Evolutionary conservation across 2,113 vertebrate species (phyloP), one percentile per base, ranked within the genome.

Genomic region (Azemiops feae): DNA sequence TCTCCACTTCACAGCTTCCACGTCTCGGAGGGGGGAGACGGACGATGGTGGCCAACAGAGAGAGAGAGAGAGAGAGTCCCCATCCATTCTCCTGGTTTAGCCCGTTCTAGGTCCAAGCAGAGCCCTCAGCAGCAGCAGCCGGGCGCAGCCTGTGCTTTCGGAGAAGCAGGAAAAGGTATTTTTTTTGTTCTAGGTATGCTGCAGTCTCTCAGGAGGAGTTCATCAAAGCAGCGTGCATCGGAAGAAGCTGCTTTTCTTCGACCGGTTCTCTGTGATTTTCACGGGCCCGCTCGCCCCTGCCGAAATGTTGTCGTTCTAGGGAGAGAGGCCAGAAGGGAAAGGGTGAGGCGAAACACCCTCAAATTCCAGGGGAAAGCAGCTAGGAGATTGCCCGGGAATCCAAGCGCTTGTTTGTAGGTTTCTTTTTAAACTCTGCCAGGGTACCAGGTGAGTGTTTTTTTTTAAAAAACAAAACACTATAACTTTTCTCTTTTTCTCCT

Each of bases 221-320:
- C 97, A 98, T 98, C 98, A 99, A 98, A 99, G 98, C 95, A 99
- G 98, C 1, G 97, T 98, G 95, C 99, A 99, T 95, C 99, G 99
- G 95, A 99, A 99, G 98, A 98, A 98, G 97, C 98, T 99, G 96
- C 98, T 98, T 97, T 98, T 99, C 98, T 99, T 99, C 27, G 99
- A 99, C 93, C 98, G 98, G 87, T 98, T 99, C 97, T 99, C 99
- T 94, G 99, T 99, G 95, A 99, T 99, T 98, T 99, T 99, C 95
- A 99, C 97, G 1, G 98, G 98, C 89, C 98, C 98, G 43, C 98
- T 98, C 74, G 98, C 96, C 91, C 98, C 98, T 54, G 98, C 96
- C 10, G 98, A 97, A 96, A 94, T 98, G 97, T 95, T 98, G 97
- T 99, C 99, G 85, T 98, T 98, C 99, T 99, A 93, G 95, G 58